Conservation (phyloP, 2,797 vertebrate genomes). For the Enteromius paludinosus region DNA sequence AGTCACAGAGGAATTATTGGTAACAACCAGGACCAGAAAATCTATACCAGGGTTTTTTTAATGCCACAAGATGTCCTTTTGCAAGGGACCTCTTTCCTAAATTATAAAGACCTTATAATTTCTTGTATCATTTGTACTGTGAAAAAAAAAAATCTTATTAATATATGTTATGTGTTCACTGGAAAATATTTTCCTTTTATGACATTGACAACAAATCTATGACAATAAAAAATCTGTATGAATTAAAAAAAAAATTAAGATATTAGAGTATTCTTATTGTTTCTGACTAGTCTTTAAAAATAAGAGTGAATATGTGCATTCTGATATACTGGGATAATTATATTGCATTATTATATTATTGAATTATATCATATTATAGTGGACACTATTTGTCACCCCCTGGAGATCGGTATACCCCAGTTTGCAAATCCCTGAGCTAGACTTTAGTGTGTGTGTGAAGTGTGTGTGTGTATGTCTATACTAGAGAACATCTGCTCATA, state of each 20-base stretch:
- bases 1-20: background rate
- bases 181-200: background rate
- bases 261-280: background rate
- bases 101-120: background rate
- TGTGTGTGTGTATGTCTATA: background rate
- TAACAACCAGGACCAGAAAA: background rate
- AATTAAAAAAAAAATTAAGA: fast-evolving
- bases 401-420: background rate
- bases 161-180: background rate
- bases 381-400: background rate
- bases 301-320: background rate
- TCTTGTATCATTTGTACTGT: background rate
- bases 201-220: background rate
- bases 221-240: background rate
- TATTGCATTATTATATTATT: background rate
- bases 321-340: background rate
- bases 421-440: background rate
- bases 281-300: background rate
- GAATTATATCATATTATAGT: background rate
- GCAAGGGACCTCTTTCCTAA: background rate
- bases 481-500: background rate
- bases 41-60: too few relatives aligned
- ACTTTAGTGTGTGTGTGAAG: background rate
- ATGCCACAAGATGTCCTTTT: background rate
- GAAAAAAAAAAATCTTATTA: background rate